Conservation (phyloP, 2,888 invertebrate genomes). For the Pegoplata infirma region DNA sequence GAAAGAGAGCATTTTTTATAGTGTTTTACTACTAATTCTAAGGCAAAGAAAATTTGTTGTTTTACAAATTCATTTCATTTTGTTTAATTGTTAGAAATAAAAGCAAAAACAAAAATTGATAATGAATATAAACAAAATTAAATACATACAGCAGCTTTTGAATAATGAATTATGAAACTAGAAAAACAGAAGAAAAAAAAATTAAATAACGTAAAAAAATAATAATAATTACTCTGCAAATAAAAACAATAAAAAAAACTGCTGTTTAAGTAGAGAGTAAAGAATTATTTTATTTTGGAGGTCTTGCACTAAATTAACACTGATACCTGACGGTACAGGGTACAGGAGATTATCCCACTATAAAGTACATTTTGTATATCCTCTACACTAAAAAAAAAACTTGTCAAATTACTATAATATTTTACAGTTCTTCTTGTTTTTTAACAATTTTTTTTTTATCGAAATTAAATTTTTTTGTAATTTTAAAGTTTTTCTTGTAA, state of each 20-base stretch:
- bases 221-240: constrained; percentile 11
- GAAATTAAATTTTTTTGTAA: too few relatives aligned
- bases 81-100: constrained; percentile 22
- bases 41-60: not conserved
- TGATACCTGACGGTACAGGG: too few relatives aligned
- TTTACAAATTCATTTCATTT: constrained; percentile 6
- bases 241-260: not conserved
- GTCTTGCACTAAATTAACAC: too few relatives aligned
- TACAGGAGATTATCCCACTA: too few relatives aligned
- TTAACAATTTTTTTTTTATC: too few relatives aligned
- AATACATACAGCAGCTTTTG: constrained; percentile 51
- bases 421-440: too few relatives aligned
- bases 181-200: too few relatives aligned
- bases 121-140: constrained; percentile 46
- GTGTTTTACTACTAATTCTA: not conserved
- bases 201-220: not conserved
- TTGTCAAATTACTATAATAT: too few relatives aligned
- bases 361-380: too few relatives aligned
- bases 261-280: not conserved
- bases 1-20: not conserved
- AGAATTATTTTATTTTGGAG: not conserved
- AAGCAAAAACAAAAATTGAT: constrained; percentile 33
- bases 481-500: too few relatives aligned
- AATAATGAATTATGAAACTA: constrained; percentile 33
- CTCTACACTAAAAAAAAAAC: too few relatives aligned